These are phyloP conservation scores for Drosophila parabipectinata DNA, from an alignment of 1,140 invertebrate species.

Conservation along the genomic window DNA sequence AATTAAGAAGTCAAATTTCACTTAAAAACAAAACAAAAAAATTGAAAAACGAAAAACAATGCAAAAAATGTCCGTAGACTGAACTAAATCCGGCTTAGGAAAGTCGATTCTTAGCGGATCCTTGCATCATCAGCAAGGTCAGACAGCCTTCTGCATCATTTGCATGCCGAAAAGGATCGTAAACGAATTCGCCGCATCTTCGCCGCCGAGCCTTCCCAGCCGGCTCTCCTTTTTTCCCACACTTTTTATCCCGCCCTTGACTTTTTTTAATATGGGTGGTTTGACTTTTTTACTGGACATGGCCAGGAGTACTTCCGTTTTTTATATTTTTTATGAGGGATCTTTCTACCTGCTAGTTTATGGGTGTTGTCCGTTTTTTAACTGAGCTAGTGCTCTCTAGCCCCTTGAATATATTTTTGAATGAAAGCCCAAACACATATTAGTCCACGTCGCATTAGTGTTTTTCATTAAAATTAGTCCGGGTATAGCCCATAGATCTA, in stretches of 20 bases:
- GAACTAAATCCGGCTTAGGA: conserved; percentile 80
- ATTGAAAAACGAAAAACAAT: conserved; percentile 53
- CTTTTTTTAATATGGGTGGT: conserved; percentile 60
- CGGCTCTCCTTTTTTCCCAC: conserved; percentile 11
- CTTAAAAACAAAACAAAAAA: conserved; percentile 66
- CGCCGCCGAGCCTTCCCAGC: not conserved
- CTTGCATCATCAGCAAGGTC: conserved; percentile 41
- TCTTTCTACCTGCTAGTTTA: conserved; percentile 47
- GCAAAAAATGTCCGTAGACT: conserved; percentile 72
- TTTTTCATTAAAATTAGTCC: conserved; percentile 68
- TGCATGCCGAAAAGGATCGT: conserved; percentile 46
- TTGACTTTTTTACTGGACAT: conserved; percentile 67
- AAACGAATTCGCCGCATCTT: conserved; percentile 50
- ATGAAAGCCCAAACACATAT: not conserved
- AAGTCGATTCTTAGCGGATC: conserved; percentile 31
- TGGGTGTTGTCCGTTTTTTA: conserved; percentile 23
- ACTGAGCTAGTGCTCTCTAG: conserved; percentile 1
- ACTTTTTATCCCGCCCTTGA: conserved; percentile 44
- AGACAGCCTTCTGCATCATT: conserved; percentile 10
- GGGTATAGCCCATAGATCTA: conserved; percentile 59
- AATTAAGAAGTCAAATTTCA: conserved; percentile 81
- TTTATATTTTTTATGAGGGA: conserved; percentile 55
- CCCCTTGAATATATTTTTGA: not conserved
- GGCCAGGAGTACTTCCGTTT: conserved; percentile 43
- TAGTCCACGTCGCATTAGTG: conserved; percentile 10